phyloP scores from a whole-genome alignment of 2,888 invertebrate species.

The Heliconius ismenius region DNA sequence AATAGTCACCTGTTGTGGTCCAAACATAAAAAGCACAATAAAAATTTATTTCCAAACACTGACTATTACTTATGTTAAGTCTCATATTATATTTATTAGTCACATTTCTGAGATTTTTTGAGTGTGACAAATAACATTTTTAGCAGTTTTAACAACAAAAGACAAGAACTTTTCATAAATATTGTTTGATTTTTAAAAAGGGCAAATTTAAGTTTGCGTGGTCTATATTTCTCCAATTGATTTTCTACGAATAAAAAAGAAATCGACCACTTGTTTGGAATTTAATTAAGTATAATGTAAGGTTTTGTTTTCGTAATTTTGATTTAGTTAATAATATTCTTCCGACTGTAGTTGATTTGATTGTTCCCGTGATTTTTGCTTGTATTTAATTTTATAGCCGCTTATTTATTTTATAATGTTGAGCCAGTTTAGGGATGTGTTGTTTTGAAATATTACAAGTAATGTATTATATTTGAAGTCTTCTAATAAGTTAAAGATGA shows the following conservation, averaged over 20 bases:
- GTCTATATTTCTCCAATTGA: slow-evolving; percentile 7
- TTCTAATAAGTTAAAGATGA: neutral
- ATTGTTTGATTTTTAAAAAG: slow-evolving; percentile 5
- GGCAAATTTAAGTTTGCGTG: slow-evolving; percentile 6
- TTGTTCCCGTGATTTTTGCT: slow-evolving; percentile 50
- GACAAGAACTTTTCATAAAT: neutral
- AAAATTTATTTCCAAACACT: slow-evolving; percentile 4
- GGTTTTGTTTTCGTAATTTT: slow-evolving; percentile 37
- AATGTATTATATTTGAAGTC: neutral
- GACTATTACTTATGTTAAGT: slow-evolving; percentile 8
- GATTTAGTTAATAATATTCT: slow-evolving; percentile 42
- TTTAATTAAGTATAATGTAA: slow-evolving; percentile 31
- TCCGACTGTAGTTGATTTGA: slow-evolving; percentile 52
- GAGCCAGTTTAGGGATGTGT: slow-evolving; percentile 13
- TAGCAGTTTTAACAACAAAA: neutral
- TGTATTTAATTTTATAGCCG: slow-evolving; percentile 53
- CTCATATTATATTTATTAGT: slow-evolving; percentile 11
- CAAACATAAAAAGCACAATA: neutral
- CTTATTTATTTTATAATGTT: slow-evolving; percentile 33
- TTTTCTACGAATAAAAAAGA: neutral
- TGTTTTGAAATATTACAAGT: neutral
- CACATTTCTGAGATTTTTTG: neutral
- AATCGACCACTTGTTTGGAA: slow-evolving; percentile 23
- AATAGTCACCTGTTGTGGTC: slow-evolving; percentile 8
- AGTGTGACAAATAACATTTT: neutral